These are phyloP conservation scores for Apaloderma vittatum DNA, from an alignment of 2,113 vertebrate genomes.

Conservation along the genomic window DNA sequence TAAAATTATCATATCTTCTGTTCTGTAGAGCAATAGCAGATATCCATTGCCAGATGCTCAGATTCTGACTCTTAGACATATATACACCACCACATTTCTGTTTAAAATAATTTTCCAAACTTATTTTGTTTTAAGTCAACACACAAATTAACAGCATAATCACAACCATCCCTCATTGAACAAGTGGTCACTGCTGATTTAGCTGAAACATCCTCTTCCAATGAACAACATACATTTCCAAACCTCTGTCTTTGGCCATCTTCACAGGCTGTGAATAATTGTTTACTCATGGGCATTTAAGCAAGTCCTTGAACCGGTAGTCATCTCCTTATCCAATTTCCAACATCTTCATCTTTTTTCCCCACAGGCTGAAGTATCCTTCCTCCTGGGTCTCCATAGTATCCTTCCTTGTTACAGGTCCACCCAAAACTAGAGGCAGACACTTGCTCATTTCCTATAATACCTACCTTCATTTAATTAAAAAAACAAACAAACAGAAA, in stretches of 20 bases:
- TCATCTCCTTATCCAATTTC: neutral
- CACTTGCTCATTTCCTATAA: neutral
- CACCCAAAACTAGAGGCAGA: neutral
- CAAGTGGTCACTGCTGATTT: neutral
- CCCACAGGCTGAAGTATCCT: neutral
- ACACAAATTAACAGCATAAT: neutral
- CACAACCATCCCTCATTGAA: neutral
- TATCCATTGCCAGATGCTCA: slow-evolving; percentile 18
- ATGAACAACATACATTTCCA: neutral
- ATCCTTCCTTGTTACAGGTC: neutral
- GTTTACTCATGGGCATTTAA: neutral
- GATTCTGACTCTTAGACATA: neutral
- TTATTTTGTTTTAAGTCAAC: neutral
- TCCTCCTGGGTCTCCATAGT: neutral
- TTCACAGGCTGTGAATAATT: neutral
- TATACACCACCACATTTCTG: neutral
- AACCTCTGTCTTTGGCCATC: neutral
- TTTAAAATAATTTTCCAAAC: neutral
- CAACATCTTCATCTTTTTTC: neutral
- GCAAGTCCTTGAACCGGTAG: neutral
- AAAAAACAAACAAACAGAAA: neutral
- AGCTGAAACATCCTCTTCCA: neutral
- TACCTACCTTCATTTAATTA: neutral
- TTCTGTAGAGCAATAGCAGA: slow-evolving; percentile 44
- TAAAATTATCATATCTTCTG: slow-evolving; percentile 70